Evolutionary conservation across 2,888 invertebrate species (phyloP).

Genomic region (Deilephila porcellus): DNA sequence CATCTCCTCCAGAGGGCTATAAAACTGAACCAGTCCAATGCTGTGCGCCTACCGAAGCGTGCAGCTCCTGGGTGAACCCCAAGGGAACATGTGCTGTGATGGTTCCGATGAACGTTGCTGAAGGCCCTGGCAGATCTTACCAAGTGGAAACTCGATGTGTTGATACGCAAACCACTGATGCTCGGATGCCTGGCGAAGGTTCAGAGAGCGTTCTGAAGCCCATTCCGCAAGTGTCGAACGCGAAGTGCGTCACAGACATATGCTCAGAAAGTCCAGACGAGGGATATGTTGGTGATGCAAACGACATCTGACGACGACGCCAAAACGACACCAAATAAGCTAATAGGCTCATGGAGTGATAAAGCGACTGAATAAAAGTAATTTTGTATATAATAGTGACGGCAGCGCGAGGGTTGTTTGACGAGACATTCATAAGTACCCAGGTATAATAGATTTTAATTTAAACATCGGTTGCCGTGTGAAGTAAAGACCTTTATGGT

Average conservation of each 20-base stretch:
- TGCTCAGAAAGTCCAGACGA: conserved; percentile 93
- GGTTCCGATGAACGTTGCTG: conserved; percentile 76
- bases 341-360: conserved; percentile 77
- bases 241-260: conserved; percentile 80
- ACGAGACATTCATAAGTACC: conserved; percentile 22
- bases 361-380: conserved; percentile 82
- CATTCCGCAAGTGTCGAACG: conserved; percentile 75
- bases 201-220: conserved; percentile 74
- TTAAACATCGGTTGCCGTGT: not conserved
- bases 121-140: conserved; percentile 77
- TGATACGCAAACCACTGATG: conserved; percentile 86
- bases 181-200: conserved; percentile 71
- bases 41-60: conserved; percentile 71
- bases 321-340: conserved; percentile 75
- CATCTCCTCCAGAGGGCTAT: conserved; percentile 89
- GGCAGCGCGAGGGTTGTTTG: conserved; percentile 23
- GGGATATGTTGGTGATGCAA: conserved; percentile 93
- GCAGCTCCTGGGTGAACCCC: conserved; percentile 76
- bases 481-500: conserved; percentile 1
- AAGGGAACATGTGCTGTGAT: conserved; percentile 83
- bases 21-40: conserved; percentile 85
- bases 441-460: not conserved
- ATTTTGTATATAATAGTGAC: conserved; percentile 62
- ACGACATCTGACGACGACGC: conserved; percentile 88
- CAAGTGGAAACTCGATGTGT: conserved; percentile 86